Evolutionary conservation across 2,888 invertebrate species (phyloP), one percentile per base, ranked within the genome.

Genomic region (Muscina levida): DNA sequence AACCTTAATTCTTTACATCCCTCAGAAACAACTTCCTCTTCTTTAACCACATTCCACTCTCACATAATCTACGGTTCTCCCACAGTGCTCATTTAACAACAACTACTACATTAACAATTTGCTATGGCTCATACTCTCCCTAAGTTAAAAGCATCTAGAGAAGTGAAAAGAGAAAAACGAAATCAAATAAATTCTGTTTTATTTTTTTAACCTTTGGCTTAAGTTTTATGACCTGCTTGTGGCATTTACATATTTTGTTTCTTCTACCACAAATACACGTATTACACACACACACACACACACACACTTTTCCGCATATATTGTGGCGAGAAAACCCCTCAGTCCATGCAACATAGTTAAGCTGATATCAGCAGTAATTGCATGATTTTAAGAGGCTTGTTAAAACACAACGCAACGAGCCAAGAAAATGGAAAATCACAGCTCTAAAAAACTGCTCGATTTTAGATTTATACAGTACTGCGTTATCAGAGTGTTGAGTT

Each of bases 161-260:
- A 51, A 44, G n/a, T 5, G 39, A 42, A 19, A 62, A 31, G 42
- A 42, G 22, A 62, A 62, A 62, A 31, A 62, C 11, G 22, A 72
- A 71, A 67, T 53, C 42, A 57, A 59, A 81, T 72, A 77, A 75
- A 81, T 77, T 77, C 26, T 77, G 26, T 65, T 77, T 68, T 77
- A 72, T 77, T 74, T 65, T 77, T 77, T 77, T 72, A 77, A 81
- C 77, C 81, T 77, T 72, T 81, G 68, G 68, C 57, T 81, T 72
- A 81, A 81, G 77, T 81, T 81, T 81, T 81, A 81, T 81, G 81
- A 81, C 81, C 81, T 77, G 81, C 72, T 77, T 81, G 81, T 75
- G 74, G 74, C 77, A 77, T 77, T 81, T 67, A 72, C 67, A 72
- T 81, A 51, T 59, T 48, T 59, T 17, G n/a, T 15, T 42, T 13